phyloP scores from a whole-genome alignment of 2,888 invertebrate genomes.

The Yponomeuta evonymella region DNA sequence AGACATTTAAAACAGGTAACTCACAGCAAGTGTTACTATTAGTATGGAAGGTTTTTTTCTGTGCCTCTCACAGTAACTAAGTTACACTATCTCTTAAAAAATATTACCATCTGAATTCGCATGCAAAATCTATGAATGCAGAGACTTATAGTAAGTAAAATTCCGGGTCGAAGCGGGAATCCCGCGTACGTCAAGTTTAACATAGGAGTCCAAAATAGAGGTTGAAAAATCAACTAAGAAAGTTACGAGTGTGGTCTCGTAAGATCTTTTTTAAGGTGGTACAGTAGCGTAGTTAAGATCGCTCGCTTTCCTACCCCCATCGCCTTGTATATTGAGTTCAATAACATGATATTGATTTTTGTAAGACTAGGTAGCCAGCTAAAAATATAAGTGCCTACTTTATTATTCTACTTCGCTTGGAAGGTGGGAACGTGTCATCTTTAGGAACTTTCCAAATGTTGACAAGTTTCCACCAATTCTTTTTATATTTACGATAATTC shows the following conservation, averaged over 20 bases:
- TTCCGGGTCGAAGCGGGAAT: no score
- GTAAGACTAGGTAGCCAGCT: no score
- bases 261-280: not conserved
- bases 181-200: not conserved
- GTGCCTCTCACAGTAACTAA: constrained; percentile 14
- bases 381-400: no score
- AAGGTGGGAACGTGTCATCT: no score
- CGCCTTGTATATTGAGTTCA: not conserved
- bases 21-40: constrained; percentile 11
- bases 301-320: not conserved
- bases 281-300: not conserved
- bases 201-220: not conserved
- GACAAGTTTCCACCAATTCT: no score
- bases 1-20: not conserved
- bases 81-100: not conserved
- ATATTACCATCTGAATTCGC: not conserved
- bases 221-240: not conserved
- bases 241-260: not conserved
- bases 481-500: no score
- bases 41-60: constrained; percentile 15
- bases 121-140: not conserved
- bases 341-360: no score
- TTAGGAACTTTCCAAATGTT: no score
- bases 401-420: no score
- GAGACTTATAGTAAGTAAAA: not conserved